A percentile compares a stretch with the other conserved stretches of the same genome.
Conservation (phyloP, 1,140 invertebrate species). For the Tetragnatha versicolor region DNA sequence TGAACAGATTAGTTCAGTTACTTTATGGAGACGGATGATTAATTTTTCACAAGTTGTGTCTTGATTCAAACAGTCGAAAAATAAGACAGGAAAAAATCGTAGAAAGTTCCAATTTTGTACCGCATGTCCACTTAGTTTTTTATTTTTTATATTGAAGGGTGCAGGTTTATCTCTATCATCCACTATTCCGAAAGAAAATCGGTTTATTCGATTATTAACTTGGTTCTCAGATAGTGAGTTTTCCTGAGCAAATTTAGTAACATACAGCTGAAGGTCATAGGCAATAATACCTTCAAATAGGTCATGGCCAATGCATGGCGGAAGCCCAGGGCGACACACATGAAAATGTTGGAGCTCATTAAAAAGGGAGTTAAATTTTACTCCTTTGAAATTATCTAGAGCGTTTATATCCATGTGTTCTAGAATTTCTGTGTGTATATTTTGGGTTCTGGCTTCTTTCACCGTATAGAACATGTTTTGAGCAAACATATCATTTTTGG, state of each 20-base stretch:
- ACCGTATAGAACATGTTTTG: background rate
- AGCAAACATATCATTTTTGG: background rate
- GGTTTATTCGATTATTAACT: background rate
- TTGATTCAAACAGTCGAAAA: no score
- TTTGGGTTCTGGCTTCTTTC: background rate
- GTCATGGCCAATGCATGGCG: constrained; percentile 15
- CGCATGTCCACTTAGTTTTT: background rate
- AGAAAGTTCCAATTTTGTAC: constrained; percentile 7
- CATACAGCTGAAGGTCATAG: background rate
- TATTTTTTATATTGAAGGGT: background rate
- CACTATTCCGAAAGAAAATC: background rate
- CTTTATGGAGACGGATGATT: background rate
- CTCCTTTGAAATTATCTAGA: background rate
- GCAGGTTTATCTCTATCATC: background rate
- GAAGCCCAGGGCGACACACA: constrained; percentile 19
- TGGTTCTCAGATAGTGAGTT: no score
- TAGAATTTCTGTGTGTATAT: background rate
- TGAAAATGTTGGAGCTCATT: constrained; percentile 22
- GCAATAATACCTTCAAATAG: constrained; percentile 20
- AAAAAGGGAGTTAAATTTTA: constrained; percentile 24
- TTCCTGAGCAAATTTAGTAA: background rate
- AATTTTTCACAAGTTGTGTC: no score
- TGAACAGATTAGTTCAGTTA: background rate
- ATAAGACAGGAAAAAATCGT: background rate
- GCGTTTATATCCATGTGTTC: background rate